Conservation (phyloP, 92 coral and sea anemone genomes). For the Heliopora coerulea region DNA sequence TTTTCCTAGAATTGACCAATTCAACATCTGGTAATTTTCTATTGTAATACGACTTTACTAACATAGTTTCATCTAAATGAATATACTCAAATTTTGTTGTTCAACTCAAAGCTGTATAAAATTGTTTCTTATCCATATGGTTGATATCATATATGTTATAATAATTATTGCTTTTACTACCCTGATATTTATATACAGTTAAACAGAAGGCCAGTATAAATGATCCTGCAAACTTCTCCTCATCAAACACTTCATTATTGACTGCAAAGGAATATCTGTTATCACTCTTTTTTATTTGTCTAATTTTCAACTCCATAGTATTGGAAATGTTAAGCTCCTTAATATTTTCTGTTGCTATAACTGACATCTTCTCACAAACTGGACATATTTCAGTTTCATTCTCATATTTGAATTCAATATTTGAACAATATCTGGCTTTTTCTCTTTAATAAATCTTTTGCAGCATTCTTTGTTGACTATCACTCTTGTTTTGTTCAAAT, state of each 20-base stretch:
- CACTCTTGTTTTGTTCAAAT: constrained; percentile 38
- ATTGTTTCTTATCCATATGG: constrained; percentile 35
- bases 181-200: constrained; percentile 52
- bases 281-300: constrained; percentile 11
- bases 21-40: constrained; percentile 17
- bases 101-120: constrained; percentile 28
- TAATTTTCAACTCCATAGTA: constrained; percentile 39
- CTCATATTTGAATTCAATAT: constrained; percentile 41
- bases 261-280: no score
- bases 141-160: constrained; percentile 45
- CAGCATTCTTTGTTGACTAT: constrained; percentile 41
- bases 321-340: constrained; percentile 38
- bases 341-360: constrained; percentile 44
- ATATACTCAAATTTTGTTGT: constrained; percentile 44
- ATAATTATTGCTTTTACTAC: constrained; percentile 15
- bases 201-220: constrained; percentile 49
- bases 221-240: background rate
- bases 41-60: constrained; percentile 18
- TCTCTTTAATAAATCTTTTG: constrained; percentile 15
- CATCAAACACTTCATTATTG: constrained; percentile 23
- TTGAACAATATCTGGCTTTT: background rate
- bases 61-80: constrained; percentile 10
- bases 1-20: constrained; percentile 18
- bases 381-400: constrained; percentile 15
- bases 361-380: constrained; percentile 38